These are phyloP conservation scores for Galerucella pusilla DNA, from an alignment of 2,888 invertebrate genomes.

Conservation along the genomic window DNA sequence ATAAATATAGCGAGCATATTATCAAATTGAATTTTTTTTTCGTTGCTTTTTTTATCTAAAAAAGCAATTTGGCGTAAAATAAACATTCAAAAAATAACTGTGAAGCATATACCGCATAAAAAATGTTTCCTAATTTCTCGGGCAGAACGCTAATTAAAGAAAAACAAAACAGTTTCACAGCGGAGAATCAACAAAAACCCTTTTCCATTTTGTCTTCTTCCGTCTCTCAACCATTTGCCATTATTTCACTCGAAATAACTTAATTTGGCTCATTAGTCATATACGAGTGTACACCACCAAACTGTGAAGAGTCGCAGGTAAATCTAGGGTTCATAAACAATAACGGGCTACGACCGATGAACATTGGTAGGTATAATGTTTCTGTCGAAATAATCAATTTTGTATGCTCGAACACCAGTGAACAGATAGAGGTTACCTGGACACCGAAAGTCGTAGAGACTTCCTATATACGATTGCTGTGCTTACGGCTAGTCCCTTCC, in stretches of 20 bases:
- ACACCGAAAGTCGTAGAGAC: too few relatives aligned
- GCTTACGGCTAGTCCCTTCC: too few relatives aligned
- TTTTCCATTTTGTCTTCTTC: conserved; percentile 26
- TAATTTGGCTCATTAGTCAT: conserved; percentile 32
- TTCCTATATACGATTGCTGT: too few relatives aligned
- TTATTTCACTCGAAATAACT: conserved; percentile 28
- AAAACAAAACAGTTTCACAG: conserved; percentile 29
- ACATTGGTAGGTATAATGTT: background rate
- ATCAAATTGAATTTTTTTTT: background rate
- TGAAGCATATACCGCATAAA: conserved; percentile 3
- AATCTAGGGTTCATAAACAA: background rate
- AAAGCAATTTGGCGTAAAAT: conserved; percentile 10
- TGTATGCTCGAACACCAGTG: too few relatives aligned
- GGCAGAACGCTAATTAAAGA: conserved; percentile 29
- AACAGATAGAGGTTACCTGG: too few relatives aligned
- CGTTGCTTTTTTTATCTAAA: background rate
- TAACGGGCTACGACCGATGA: background rate
- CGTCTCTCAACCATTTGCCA: conserved; percentile 21
- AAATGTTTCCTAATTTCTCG: conserved; percentile 17
- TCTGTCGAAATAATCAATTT: too few relatives aligned
- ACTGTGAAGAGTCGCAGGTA: conserved; percentile 14
- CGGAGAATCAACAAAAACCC: conserved; percentile 30
- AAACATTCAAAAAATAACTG: conserved; percentile 13
- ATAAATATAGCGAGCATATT: background rate
- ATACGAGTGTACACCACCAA: conserved; percentile 16